Percentiles rank a stretch among this genome's conserved stretches.
Evolutionary conservation across 1,140 invertebrate genomes (phyloP).

Genomic region (Gonioctena quinquepunctata): DNA sequence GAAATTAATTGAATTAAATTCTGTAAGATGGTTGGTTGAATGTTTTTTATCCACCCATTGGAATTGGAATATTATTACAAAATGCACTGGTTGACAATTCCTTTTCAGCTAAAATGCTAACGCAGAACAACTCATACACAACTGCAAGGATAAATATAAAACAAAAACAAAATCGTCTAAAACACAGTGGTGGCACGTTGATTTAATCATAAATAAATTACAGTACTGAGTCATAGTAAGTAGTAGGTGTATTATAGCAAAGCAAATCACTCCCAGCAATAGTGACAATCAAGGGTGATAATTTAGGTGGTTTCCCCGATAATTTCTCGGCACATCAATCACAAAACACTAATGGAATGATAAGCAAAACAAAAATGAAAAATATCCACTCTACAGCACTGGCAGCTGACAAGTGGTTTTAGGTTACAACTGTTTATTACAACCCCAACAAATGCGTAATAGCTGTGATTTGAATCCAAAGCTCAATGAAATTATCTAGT

Average conservation of each 20-base stretch:
- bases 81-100: background rate
- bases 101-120: constrained; percentile 28
- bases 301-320: background rate
- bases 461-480: background rate
- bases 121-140: constrained; percentile 22
- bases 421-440: background rate
- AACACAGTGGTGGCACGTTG: constrained; percentile 31
- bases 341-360: background rate
- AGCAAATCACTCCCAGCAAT: background rate
- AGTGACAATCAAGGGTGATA: background rate
- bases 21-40: no score
- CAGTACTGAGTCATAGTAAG: no score
- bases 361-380: background rate
- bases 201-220: background rate
- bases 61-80: background rate
- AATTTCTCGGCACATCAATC: no score
- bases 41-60: background rate
- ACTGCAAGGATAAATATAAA: constrained; percentile 38
- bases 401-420: background rate
- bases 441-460: background rate
- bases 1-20: no score
- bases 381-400: background rate
- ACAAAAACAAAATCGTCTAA: constrained; percentile 37
- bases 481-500: background rate
- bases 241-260: background rate